A percentile compares a stretch with the other conserved stretches of the same genome.
Evolutionary conservation across 1,140 invertebrate species (phyloP).

Genomic region (Choristoneura fumiferana): DNA sequence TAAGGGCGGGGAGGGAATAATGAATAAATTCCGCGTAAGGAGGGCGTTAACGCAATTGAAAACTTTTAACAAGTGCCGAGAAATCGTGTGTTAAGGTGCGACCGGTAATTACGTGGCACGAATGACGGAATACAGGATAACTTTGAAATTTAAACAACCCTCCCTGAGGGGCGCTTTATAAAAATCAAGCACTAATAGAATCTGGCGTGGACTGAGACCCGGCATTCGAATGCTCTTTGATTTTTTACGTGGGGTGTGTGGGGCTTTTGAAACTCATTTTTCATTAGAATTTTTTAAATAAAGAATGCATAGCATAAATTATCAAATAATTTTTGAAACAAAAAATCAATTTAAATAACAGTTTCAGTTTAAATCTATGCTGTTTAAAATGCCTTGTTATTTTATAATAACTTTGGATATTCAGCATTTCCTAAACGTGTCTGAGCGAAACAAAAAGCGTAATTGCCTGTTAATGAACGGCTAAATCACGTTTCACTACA

Average conservation of each 20-base stretch:
- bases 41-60: conserved; percentile 74
- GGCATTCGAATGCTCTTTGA: conserved; percentile 9
- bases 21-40: conserved; percentile 75
- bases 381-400: too few relatives aligned
- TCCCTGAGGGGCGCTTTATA: conserved; percentile 41
- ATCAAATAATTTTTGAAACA: too few relatives aligned
- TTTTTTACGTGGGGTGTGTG: too few relatives aligned
- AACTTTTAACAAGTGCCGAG: conserved; percentile 77
- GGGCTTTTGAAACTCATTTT: neutral
- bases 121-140: conserved; percentile 66
- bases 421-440: neutral
- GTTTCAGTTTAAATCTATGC: too few relatives aligned
- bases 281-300: neutral
- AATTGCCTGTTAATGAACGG: conserved; percentile 33
- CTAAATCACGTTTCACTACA: conserved; percentile 31
- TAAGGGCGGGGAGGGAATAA: conserved; percentile 57
- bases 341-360: too few relatives aligned
- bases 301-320: neutral
- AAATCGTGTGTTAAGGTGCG: conserved; percentile 77
- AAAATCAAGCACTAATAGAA: conserved; percentile 68
- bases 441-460: conserved; percentile 15
- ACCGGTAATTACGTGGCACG: conserved; percentile 61
- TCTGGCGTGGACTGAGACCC: conserved; percentile 43
- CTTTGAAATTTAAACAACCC: conserved; percentile 62
- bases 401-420: neutral